phyloP scores from a whole-genome alignment of 2,888 invertebrate genomes.

The Andricus curvator region DNA sequence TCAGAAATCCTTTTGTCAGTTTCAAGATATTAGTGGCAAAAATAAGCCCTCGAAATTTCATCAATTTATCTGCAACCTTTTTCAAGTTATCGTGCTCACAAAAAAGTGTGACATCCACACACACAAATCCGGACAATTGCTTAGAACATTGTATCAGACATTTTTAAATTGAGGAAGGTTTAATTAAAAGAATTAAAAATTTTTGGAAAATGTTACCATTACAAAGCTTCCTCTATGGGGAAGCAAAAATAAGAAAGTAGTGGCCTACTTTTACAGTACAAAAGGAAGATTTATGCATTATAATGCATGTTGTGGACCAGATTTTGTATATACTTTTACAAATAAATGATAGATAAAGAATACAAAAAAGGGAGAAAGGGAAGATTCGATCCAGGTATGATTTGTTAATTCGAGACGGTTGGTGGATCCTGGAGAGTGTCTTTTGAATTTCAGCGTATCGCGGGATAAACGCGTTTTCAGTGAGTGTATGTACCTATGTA shows the following conservation, averaged over 20 bases:
- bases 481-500: not conserved
- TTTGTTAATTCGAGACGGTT: slow-evolving; percentile 24
- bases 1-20: too few species aligned
- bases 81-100: too few species aligned
- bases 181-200: too few species aligned
- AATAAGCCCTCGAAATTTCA: too few species aligned
- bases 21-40: too few species aligned
- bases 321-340: not conserved
- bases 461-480: slow-evolving; percentile 18
- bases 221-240: too few species aligned
- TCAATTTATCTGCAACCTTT: too few species aligned
- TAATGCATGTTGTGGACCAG: not conserved
- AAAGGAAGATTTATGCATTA: not conserved
- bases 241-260: not conserved
- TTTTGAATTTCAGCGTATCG: slow-evolving; percentile 10
- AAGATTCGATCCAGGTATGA: not conserved
- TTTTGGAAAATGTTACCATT: too few species aligned
- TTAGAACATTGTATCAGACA: too few species aligned
- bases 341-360: not conserved
- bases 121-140: too few species aligned
- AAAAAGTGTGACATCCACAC: too few species aligned
- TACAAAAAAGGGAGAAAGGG: not conserved
- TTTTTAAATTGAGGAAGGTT: too few species aligned
- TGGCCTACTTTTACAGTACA: not conserved
- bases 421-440: not conserved